These are phyloP conservation scores for Crocallis elinguaria DNA, from an alignment of 2,888 invertebrate species.

Conservation along the genomic window DNA sequence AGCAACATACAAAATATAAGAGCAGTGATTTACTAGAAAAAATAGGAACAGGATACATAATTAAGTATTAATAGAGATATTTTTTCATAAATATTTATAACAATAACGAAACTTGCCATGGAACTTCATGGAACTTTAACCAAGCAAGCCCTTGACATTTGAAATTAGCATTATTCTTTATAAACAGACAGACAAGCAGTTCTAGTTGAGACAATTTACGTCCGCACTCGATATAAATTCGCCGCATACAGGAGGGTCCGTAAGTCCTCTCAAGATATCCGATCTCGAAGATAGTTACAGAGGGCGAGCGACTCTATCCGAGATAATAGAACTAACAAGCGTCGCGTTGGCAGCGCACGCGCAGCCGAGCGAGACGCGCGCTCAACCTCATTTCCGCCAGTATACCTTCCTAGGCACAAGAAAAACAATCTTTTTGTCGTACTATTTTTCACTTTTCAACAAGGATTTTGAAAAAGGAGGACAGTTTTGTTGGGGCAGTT, in stretches of 20 bases:
- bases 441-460: conserved; percentile 40
- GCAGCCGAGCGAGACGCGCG: conserved; percentile 72
- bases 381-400: conserved; percentile 82
- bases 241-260: conserved; percentile 49
- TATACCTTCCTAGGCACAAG: conserved; percentile 66
- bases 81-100: no score
- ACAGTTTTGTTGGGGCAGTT: not conserved
- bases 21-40: no score
- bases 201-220: not conserved
- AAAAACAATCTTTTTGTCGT: conserved; percentile 41
- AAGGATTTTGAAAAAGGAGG: not conserved
- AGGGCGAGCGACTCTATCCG: conserved; percentile 61
- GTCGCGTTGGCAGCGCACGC: conserved; percentile 70
- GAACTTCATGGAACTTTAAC: no score
- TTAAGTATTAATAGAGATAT: no score
- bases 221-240: conserved; percentile 9
- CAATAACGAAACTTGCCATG: no score
- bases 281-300: conserved; percentile 67
- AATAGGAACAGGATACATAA: no score
- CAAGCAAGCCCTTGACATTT: no score
- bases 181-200: not conserved
- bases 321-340: conserved; percentile 78
- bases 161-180: not conserved
- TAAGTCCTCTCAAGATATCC: conserved; percentile 64
- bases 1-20: no score